Base-by-base conservation (phyloP, 2,113 vertebrate genomes). In the Siniperca chuatsi region DNA sequence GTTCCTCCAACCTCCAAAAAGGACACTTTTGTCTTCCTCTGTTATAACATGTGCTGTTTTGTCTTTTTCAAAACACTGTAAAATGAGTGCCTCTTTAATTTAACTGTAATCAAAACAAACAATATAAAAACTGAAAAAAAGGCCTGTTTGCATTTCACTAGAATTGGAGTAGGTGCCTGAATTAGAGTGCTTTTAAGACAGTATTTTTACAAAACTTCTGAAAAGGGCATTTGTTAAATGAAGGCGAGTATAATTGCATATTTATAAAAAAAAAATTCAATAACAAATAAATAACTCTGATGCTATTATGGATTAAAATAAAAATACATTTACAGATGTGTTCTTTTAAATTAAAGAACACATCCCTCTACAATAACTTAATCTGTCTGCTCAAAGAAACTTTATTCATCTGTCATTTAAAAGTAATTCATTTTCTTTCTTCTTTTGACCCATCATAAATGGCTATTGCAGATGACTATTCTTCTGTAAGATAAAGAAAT, bases 291-390 rank as follows among this genome's bases (percentile, higher is more conserved):
- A 29, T 29, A 29, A 29, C 29, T 29, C 29, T 29, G 29, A 29
- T 29, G 29, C 29, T 29, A 29, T 29, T 29, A 29, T 29, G 29
- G 29, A 29, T 29, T 29, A 29, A 29, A 29, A 76, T 60, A 61
- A 81, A 79, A 64, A 83, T 62, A 23, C 3, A 54, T 64, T 74
- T 60, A 16, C 25, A 46, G 37, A 58, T 54, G 11, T 35, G 46
- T 60, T 61, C 40, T 37, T 54, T 73, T 18, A 60, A 83, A 72
- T 71, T 2, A 62, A 69, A 86, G 33, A 78, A 81, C 16, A 66
- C 25, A 20, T 61, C 13, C 2, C 1, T 54, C 20, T 46, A 25
- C 21, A 70, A 71, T 54, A 65, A 61, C 29, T 1, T n/a, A 37
- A 67, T 85, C 16, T 70, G 42, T 65, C 29, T 40, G 13, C 18